Evolutionary conservation across 2,113 vertebrate species (phyloP), one percentile per base, ranked within the genome.

Genomic region (Perca flavescens): DNA sequence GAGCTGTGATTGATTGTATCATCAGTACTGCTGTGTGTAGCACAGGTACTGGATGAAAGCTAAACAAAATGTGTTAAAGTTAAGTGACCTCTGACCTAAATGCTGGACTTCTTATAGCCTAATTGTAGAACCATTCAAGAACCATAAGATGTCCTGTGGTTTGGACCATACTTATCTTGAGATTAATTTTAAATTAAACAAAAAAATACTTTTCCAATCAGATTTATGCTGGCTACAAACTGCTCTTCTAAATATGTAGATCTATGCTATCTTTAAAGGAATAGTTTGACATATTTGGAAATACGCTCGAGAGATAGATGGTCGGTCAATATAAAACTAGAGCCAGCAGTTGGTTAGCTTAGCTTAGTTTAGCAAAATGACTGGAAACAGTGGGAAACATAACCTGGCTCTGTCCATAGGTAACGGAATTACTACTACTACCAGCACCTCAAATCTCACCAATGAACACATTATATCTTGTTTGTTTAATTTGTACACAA

Each of bases 1-100:
- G 90, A 93, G 92, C 89, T 91, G 74, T 93, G 93, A 95, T 93
- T 89, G 93, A 95, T 93, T 85, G 86, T 82, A 74, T 69, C 64
- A 58, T 86, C 80, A 64, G 84, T 21, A 5, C 82, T 74, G 78
- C 84, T 47, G 80, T 31, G 63, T 34, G 16, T 74, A 73, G 61
- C 36, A 34, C 80, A 76, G 81, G 80, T 82, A 84, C 72, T 36
- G 79, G 74, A 83, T 70, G 63, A 74, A 77, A 82, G 76, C 80
- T 74, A 79, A 78, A 85, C 88, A 90, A 87, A 89, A 71, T 66
- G 76, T 70, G 74, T 67, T 52, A 21, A 83, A 82, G 77, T 86
- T 79, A 21, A 19, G 19, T 70, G 50, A 54, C 72, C 69, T 64
- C 54, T 70, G 25, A 82, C 47, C 58, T 47, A 10, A 63, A 5